Evolutionary conservation across 2,888 invertebrate genomes (phyloP), one percentile per base, ranked within the genome.

Genomic region (Drosophila incognita): DNA sequence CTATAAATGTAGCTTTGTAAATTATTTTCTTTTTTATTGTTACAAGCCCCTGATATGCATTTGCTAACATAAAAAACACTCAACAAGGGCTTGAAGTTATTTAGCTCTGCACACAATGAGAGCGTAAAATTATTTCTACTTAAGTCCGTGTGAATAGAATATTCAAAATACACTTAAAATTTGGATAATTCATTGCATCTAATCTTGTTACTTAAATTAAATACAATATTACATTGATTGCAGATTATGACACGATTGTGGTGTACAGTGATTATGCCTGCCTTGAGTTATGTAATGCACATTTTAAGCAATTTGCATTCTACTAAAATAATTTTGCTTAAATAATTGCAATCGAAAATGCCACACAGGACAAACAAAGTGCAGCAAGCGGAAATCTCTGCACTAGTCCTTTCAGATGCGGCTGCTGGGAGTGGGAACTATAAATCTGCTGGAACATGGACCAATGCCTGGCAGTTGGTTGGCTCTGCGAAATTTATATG

Each of bases 401-500:
- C 46, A 38, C 21, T 29, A n/a, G 36, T 10, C 31, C 46, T 46
- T 46, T 15, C 21, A 24, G 36, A 18, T 5, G 57, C 35, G 31
- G 15, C 48, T 29, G 13, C 18, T 40, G 52, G 66, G 65, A 36
- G 71, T 58, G 36, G 59, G 40, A 35, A 66, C 82, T 68, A 88
- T 83, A 88, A 85, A 87, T 83, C 85, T 76, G 81, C 77, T 66
- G 69, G 77, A 38, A 58, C 68, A 68, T 87, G 80, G 80, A 85
- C 86, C 88, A 69, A 83, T 83, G 86, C 71, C 64, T 74, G 74
- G 82, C 70, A 72, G 76, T 71, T 77, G 88, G 77, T 63, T 84
- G 75, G 82, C 73, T 69, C 74, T 68, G 57, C 65, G 56, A 85
- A 85, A 89, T 89, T 85, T 85, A 85, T 85, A 83, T 80, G 72